phyloP scores from a whole-genome alignment of 2,113 vertebrate species.

The Pteruthius melanotis region DNA sequence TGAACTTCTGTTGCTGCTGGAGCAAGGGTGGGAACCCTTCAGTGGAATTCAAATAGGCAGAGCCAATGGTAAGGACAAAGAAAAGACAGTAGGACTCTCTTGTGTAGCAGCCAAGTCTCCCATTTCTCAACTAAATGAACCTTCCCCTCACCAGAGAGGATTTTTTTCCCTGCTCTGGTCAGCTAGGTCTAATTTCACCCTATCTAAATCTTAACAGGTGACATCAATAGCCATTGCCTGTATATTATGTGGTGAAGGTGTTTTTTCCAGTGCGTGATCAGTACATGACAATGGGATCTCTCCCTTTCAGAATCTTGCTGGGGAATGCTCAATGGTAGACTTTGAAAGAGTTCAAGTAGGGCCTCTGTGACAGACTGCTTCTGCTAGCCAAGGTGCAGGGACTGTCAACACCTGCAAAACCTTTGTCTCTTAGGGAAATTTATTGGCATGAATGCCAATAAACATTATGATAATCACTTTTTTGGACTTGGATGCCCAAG shows the following conservation, averaged over 20 bases:
- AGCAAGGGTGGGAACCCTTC: not conserved
- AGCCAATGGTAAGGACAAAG: not conserved
- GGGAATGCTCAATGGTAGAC: not conserved
- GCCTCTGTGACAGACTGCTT: not conserved
- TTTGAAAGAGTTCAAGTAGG: not conserved
- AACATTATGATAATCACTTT: not conserved
- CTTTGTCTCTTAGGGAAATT: not conserved
- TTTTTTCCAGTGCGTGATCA: not conserved
- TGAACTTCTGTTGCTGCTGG: not conserved
- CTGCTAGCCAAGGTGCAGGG: not conserved
- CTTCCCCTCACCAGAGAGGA: not conserved
- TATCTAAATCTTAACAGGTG: not conserved
- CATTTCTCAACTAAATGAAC: not conserved
- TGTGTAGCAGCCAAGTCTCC: not conserved
- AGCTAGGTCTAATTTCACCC: not conserved
- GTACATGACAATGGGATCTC: not conserved
- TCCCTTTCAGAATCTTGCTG: not conserved
- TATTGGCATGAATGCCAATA: not conserved
- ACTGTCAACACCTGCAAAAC: not conserved
- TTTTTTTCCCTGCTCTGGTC: not conserved
- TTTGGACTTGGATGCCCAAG: not conserved
- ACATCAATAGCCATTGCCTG: not conserved
- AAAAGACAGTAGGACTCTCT: not conserved
- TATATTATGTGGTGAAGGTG: not conserved
- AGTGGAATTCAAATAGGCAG: not conserved